Conservation (phyloP, 2,888 invertebrate species). For the Ditylenchus weischeri region DNA sequence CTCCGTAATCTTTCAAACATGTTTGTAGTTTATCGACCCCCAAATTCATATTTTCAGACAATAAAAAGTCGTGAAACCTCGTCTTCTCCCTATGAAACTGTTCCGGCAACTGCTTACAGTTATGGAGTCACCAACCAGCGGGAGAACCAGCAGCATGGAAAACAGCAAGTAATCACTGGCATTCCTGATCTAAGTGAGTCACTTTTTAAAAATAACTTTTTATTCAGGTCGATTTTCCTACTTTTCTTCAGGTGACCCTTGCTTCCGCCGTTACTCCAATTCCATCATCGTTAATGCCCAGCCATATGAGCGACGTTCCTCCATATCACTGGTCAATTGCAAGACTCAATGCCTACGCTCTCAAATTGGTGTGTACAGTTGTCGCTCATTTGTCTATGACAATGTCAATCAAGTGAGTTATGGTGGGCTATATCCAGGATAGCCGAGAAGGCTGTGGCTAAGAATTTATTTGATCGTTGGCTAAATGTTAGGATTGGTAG, state of each 20-base stretch:
- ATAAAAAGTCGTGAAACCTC: background rate
- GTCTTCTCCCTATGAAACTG: background rate
- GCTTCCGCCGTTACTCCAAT: slow-evolving; percentile 57
- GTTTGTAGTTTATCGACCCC: too few relatives aligned
- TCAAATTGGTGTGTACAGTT: slow-evolving; percentile 53
- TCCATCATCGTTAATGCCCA: slow-evolving; percentile 57
- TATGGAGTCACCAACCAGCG: background rate
- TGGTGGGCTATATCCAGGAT: background rate
- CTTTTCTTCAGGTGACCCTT: slow-evolving; percentile 56
- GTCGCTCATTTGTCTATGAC: slow-evolving; percentile 58
- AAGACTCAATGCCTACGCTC: slow-evolving; percentile 53
- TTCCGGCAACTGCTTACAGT: background rate
- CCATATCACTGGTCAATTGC: slow-evolving; percentile 47
- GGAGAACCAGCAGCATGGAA: slow-evolving; percentile 10
- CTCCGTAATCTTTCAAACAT: too few relatives aligned
- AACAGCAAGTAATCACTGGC: slow-evolving; percentile 44
- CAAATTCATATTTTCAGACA: background rate
- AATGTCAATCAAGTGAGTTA: slow-evolving; percentile 51
- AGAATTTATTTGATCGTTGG: too few relatives aligned
- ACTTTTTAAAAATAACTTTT: background rate
- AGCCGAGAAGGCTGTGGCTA: background rate
- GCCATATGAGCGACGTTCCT: slow-evolving; percentile 56
- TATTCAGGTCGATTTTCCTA: too few relatives aligned
- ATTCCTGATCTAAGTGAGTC: slow-evolving; percentile 52
- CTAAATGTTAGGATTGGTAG: too few relatives aligned